Base-by-base conservation (phyloP, 2,888 invertebrate genomes). In the Merodon equestris region DNA sequence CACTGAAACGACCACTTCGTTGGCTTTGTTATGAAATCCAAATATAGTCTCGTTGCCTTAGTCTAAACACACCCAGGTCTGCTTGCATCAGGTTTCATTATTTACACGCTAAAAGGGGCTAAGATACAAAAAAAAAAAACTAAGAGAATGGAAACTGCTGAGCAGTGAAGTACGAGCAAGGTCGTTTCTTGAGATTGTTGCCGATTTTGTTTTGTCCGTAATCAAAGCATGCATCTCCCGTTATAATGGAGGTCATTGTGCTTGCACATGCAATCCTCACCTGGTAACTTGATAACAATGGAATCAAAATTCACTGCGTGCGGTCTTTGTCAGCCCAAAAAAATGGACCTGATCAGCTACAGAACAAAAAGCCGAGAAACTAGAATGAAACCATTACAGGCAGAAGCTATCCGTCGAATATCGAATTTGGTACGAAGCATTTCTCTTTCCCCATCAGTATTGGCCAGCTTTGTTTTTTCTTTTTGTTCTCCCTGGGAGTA, bases 191-290 rank as follows among this genome's bases (percentile, higher is more conserved):
- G 10, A 56, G 19, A 40, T 38, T 48, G n/a, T 36, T 19, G 40
- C 13, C 47, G 18, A 44, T 42, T 64, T 56, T 42, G 40, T 53
- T 44, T 66, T 34, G 45, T 47, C 40, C 60, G 58, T 54, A 14
- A 45, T 27, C 0, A 17, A 61, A 51, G 34, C 58, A 66, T 60
- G 18, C 36, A 47, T 56, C 57, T 67, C 51, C 77, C 77, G 67
- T 73, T 72, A 66, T 66, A 36, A 18, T 42, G n/a, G 57, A 64
- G 73, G 73, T 77, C 77, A 73, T 67, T 77, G 77, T 57, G 77
- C 77, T 34, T 60, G 63, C 68, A 74, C 54, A 75, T 63, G 56
- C 74, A 74, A 56, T 68, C 48, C 14, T 40, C 40, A 13, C 67
- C 12, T 12, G 45, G 77, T 58, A 77, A 73, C 51, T 36, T 5